A percentile compares a stretch with the other conserved stretches of the same genome.
phyloP scores from a whole-genome alignment of 2,797 vertebrate species.

The Eulemur rubriventer region DNA sequence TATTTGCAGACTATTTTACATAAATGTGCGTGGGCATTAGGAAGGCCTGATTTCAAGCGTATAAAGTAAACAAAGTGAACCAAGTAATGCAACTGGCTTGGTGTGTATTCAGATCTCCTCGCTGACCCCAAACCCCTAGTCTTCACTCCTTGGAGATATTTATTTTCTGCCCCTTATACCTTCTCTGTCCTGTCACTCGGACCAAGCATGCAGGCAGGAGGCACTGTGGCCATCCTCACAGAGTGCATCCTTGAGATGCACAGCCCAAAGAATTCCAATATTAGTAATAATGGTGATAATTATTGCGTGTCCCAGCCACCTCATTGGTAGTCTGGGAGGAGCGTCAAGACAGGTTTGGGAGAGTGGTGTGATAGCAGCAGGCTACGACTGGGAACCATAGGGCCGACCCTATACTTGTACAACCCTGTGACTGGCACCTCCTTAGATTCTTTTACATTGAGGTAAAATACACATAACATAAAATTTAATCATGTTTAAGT shows the following conservation, averaged over 20 bases:
- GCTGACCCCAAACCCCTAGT: neutral
- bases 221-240: neutral
- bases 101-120: neutral
- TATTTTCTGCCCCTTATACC: neutral
- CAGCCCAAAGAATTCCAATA: neutral
- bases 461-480: neutral
- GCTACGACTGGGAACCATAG: neutral
- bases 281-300: neutral
- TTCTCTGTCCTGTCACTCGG: neutral
- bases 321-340: neutral
- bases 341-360: neutral
- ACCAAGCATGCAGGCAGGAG: neutral
- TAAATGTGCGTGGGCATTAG: neutral
- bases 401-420: neutral
- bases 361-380: neutral
- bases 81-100: neutral
- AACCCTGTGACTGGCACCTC: neutral
- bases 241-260: accelerated
- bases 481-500: neutral
- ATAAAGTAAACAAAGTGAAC: neutral
- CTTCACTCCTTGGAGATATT: neutral
- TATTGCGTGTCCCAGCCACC: neutral
- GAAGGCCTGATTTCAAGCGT: neutral
- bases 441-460: neutral
- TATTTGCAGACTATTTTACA: neutral